These are phyloP conservation scores for Drosophila recens DNA, from an alignment of 2,888 invertebrate genomes.

Conservation along the genomic window DNA sequence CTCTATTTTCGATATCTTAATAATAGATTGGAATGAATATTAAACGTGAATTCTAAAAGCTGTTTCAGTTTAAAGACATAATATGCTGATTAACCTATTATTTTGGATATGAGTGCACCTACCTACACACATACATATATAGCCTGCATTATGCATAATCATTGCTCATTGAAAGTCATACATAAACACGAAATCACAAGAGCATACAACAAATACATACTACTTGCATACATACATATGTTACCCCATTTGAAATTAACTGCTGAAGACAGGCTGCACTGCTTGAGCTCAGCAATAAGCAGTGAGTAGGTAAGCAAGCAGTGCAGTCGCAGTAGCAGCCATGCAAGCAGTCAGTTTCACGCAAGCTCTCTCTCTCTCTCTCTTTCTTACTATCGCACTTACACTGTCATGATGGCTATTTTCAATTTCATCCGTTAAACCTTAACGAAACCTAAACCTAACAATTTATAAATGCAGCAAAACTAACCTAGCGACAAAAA, in stretches of 20 bases:
- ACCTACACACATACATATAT: slow-evolving; percentile 15
- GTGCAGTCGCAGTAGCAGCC: neutral
- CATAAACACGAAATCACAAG: slow-evolving; percentile 1
- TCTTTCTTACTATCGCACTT: slow-evolving; percentile 4
- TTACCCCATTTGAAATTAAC: slow-evolving; percentile 1
- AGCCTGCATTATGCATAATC: slow-evolving; percentile 27
- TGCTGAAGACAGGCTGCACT: no score
- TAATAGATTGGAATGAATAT: neutral
- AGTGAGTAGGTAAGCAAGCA: neutral
- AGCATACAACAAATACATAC: no score
- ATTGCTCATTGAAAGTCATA: slow-evolving; percentile 44
- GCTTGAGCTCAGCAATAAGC: neutral
- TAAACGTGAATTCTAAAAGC: neutral
- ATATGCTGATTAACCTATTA: neutral
- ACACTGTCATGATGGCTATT: slow-evolving; percentile 1
- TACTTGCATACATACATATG: slow-evolving; percentile 3
- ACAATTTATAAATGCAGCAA: slow-evolving; percentile 50
- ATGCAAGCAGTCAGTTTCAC: slow-evolving; percentile 2
- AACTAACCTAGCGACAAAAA: slow-evolving; percentile 55
- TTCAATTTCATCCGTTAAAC: slow-evolving; percentile 27
- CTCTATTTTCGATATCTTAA: neutral
- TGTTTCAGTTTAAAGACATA: neutral
- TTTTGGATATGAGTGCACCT: slow-evolving; percentile 2
- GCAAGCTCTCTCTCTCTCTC: neutral
- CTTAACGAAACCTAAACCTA: slow-evolving; percentile 36